Percentiles rank a stretch among this genome's conserved stretches.
phyloP scores from a whole-genome alignment of 2,888 invertebrate species.

The Drosophila subquinaria region DNA sequence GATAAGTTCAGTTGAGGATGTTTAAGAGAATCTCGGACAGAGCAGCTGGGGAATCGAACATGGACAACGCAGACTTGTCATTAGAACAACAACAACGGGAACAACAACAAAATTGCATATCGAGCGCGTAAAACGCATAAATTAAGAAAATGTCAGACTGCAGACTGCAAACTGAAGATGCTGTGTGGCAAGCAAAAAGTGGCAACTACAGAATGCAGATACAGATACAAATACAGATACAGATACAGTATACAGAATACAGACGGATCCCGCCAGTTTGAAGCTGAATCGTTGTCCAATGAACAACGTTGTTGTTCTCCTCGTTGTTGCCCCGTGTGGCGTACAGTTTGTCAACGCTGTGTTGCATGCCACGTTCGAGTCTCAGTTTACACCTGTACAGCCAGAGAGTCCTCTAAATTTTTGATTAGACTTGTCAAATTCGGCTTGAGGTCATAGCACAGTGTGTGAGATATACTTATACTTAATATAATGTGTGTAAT shows the following conservation, averaged over 20 bases:
- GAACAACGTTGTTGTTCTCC: slow-evolving; percentile 20
- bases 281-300: slow-evolving; percentile 34
- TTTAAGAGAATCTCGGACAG: not conserved
- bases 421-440: not conserved
- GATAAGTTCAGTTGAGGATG: slow-evolving; percentile 19
- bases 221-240: slow-evolving; percentile 31
- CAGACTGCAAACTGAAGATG: slow-evolving; percentile 33
- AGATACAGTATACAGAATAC: slow-evolving; percentile 68
- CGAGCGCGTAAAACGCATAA: slow-evolving; percentile 72
- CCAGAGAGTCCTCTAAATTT: not conserved
- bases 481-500: not conserved
- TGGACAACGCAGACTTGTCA: slow-evolving; percentile 49
- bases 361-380: slow-evolving; percentile 52
- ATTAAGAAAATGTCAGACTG: slow-evolving; percentile 63
- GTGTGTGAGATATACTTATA: not conserved
- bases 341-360: slow-evolving; percentile 56
- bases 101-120: slow-evolving; percentile 70
- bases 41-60: slow-evolving; percentile 39
- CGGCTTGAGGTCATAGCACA: not conserved
- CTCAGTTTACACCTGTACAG: slow-evolving; percentile 2
- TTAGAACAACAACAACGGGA: slow-evolving; percentile 67
- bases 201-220: slow-evolving; percentile 66
- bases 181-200: slow-evolving; percentile 49
- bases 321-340: slow-evolving; percentile 31
- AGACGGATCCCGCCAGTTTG: slow-evolving; percentile 9